Evolutionary conservation across 2,797 vertebrate species (phyloP), one percentile per base, ranked within the genome.

Genomic region (Rhinatrema bivittatum): DNA sequence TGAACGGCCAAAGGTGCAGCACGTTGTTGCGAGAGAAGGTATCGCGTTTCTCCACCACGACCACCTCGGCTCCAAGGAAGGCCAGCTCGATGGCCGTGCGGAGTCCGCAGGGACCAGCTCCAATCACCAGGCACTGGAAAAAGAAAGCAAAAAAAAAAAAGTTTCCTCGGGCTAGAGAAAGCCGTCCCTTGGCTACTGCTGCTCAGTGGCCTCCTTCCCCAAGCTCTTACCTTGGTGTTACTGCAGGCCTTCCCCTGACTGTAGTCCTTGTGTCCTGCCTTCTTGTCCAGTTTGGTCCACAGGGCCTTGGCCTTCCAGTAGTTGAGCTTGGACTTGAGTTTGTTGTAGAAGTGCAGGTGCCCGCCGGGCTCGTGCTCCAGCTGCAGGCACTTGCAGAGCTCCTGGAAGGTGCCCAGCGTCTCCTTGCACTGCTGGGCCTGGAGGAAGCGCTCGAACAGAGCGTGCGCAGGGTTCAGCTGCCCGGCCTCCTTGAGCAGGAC

Each of bases 1-100:
- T 95, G 77, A 74, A 98, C 31, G 90, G 92, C 94, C 94, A 98
- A 51, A 98, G 85, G 60, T 98, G 94, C 38, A 98, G 87, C 5
- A 98, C 94, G 0, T 98, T 98, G 82, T 98, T 96, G 27, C 94
- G 83, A 15, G 85, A 87, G 62, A 97, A 98, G 12, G 73, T 52
- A 4, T 81, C 82, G 6, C 94, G 74, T 46, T 95, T 98, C 59
- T 98, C 94, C 50, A 98, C 23, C 49, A 98, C 53, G 42, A 96
- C 77, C 52, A 97, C 93, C 1, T 50, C 82, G 29, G 91, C 89
- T 0, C 94, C 94, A 32, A 98, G 81, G 53, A 98, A 70, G 1
- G 87, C 75, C 72, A 98, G 70, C 34, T 98, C 94, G 12, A 97
- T 81, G 25, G 94, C 92, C 0, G 60, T 62, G 29, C 94, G 82